Conservation (phyloP, 2,797 vertebrate genomes). For the Cyclopterus lumpus region DNA sequence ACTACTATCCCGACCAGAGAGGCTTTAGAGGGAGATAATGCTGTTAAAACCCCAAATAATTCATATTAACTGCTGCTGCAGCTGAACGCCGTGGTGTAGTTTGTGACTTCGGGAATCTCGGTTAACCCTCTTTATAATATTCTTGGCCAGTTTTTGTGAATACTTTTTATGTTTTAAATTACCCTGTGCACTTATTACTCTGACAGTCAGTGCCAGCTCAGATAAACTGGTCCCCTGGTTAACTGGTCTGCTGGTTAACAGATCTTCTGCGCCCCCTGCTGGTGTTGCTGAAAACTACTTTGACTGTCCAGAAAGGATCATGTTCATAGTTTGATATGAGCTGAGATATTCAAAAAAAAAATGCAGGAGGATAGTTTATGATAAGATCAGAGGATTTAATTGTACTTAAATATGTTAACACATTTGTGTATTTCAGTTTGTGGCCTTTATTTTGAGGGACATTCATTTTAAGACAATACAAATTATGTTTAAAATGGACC, state of each 20-base stretch:
- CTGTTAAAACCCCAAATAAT: background rate
- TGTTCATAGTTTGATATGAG: background rate
- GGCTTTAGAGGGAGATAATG: background rate
- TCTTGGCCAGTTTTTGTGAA: background rate
- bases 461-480: background rate
- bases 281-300: constrained; percentile 15
- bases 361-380: background rate
- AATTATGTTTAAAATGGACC: background rate
- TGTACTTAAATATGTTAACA: background rate
- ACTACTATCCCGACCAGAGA: background rate
- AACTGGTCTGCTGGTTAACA: background rate
- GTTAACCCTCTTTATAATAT: background rate
- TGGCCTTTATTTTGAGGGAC: background rate
- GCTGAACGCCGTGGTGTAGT: background rate
- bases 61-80: background rate
- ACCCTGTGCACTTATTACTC: background rate
- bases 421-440: background rate
- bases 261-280: constrained; percentile 53
- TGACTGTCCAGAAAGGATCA: background rate
- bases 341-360: background rate
- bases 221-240: background rate
- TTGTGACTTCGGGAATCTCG: background rate
- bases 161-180: background rate
- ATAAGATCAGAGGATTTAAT: background rate
- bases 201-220: background rate